Conservation (phyloP, 2,888 invertebrate genomes). For the Hylaea fasciaria region DNA sequence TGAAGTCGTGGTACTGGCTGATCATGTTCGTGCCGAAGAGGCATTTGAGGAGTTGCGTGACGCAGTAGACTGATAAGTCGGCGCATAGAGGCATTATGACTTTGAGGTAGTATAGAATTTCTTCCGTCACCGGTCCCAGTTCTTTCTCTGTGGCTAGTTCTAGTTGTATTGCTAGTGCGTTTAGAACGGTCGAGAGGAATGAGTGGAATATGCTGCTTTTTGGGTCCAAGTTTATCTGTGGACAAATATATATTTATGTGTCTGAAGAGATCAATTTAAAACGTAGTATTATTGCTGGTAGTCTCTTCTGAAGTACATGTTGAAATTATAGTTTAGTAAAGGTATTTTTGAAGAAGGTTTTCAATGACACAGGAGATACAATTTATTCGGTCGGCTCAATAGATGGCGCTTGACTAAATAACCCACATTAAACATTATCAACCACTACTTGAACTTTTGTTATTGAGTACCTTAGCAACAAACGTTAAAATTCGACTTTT, state of each 20-base stretch:
- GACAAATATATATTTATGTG: conserved; percentile 41
- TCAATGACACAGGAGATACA: background rate
- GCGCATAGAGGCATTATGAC: conserved; percentile 89
- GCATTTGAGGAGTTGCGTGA: conserved; percentile 91
- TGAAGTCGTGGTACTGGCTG: conserved; percentile 72
- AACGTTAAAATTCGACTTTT: too few relatives aligned
- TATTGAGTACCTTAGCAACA: too few relatives aligned
- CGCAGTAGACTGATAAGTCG: conserved; percentile 88
- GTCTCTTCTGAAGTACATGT: too few relatives aligned
- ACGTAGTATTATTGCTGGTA: too few relatives aligned
- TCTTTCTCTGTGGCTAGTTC: conserved; percentile 89
- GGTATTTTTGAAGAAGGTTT: too few relatives aligned
- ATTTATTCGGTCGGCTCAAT: too few relatives aligned
- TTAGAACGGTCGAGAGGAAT: conserved; percentile 86
- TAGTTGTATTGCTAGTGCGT: conserved; percentile 88
- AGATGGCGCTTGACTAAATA: too few relatives aligned
- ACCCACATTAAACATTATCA: too few relatives aligned
- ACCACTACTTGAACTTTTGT: too few relatives aligned
- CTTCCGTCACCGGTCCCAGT: conserved; percentile 90
- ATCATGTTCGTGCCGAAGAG: conserved; percentile 90
- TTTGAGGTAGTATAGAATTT: conserved; percentile 90
- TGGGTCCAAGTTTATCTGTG: conserved; percentile 90
- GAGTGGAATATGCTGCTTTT: conserved; percentile 90
- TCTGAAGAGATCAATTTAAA: too few relatives aligned
- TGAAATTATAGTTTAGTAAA: too few relatives aligned